Base-by-base conservation (phyloP, 23 tunicate genomes). In the Ciona savignyi region DNA sequence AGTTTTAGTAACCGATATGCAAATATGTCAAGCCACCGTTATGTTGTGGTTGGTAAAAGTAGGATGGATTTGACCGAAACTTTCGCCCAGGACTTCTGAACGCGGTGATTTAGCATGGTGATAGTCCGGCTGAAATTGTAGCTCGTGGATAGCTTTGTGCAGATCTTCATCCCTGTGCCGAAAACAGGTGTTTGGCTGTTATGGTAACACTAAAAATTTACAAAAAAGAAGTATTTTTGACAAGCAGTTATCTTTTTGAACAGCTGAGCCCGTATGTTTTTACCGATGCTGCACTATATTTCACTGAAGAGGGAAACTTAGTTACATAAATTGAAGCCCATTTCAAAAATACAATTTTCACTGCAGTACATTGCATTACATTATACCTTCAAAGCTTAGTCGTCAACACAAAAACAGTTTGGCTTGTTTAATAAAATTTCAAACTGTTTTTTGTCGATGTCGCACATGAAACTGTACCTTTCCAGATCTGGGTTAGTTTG, bases 31-130 rank as follows among this genome's bases (percentile, higher is more conserved):
- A 65, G 28, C 3, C 63, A 86, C 93, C 73, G 78, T 80, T 78
- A 86, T 75, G 4, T 75, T 49, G 26, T 29, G 62, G 35, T 81
- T 63, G 15, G 81, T 81, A 30, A 87, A 76, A 11, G 63, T 25
- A 33, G 86, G 95, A 65, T 73, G 66, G 71, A 77, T 71, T 72
- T 74, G 51, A 26, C 95, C 95, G 42, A 81, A 87, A 26, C 67
- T 77, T 51, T 87, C 95, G 20, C 77, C 95, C 19, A 82, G 61
- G 60, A 87, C 83, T 62, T 81, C 83, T 9, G 95, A 87, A 19
- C 62, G 62, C 21, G 71, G 19, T 27, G 30, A 24, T 68, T 60
- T 72, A 60, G 77, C 62, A 22, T 76, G 63, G 3, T 76, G 61
- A 69, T 60, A 76, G 61, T 83, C 88, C 3, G 71, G 76, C 0